Evolutionary conservation across 2,113 vertebrate genomes (phyloP), one percentile per base, ranked within the genome.

Genomic region (Cariama cristata): DNA sequence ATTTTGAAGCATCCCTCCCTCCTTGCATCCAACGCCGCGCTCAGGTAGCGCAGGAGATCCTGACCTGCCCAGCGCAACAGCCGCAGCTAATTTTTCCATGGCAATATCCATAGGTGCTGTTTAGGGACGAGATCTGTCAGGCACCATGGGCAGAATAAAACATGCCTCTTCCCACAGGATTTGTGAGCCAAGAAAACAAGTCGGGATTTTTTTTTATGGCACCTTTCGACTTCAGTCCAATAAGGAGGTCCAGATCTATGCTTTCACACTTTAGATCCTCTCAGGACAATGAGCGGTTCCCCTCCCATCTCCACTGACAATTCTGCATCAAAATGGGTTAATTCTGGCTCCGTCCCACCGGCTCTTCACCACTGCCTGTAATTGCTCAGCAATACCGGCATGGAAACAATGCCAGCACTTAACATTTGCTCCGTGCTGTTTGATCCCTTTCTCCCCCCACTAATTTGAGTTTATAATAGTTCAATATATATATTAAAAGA

Each of bases 21-120:
- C 27, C 49, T 20, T 2, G 3, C 63, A 33, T 1, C 59, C 83
- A 9, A 0, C n/a, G 30, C 44, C 16, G 0, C 2, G 1, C 32
- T 42, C 24, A 12, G 77, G 53, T 40, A 22, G 32, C 0, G 6
- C 74, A 8, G 64, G 38, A 74, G 56, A 28, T 9, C 19, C 81
- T 8, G 21, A 59, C 53, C 53, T n/a, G 12, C 55, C 24, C 40
- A 0, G 22, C 26, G 56, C 28, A 21, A 1, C 38, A 32, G 49
- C 66, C 86, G 15, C 71, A 20, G 79, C 35, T 49, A 2, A 7
- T 62, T 80, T 47, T 69, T 5, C 82, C 1, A 0, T 14, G 64
- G 42, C 8, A 6, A 8, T 53, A 42, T 12, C 86, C 9, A 2
- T 3, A 6, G 74, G 44, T 38, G 76, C 58, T 38, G 6, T 33